Percentiles rank a stretch among this genome's conserved stretches.
phyloP scores from a whole-genome alignment of 2,797 vertebrate species.

The Furcifer pardalis region DNA sequence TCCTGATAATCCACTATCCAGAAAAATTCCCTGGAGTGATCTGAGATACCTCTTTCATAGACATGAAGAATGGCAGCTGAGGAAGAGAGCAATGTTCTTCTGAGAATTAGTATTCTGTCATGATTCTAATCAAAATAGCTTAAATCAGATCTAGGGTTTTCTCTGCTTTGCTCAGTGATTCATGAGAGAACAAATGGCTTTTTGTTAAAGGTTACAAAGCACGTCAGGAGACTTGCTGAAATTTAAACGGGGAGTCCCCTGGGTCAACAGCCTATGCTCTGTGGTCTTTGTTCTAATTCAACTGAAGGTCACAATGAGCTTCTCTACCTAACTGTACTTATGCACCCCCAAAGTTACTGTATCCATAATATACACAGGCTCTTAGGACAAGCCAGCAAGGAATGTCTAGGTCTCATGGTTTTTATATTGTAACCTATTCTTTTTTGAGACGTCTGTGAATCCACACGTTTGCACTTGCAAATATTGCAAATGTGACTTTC shows the following conservation, averaged over 20 bases:
- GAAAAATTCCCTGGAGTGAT: not conserved
- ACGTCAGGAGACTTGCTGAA: not conserved
- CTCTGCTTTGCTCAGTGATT: not conserved
- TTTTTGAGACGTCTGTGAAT: no score
- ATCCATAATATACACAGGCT: not conserved
- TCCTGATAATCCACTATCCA: not conserved
- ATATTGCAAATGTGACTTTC: not conserved
- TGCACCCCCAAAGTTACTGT: not conserved
- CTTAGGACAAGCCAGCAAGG: fast-evolving
- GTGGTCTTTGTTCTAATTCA: not conserved
- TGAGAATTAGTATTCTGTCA: not conserved
- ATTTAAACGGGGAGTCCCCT: not conserved
- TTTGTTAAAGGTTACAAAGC: slow-evolving; percentile 4
- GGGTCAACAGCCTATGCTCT: not conserved
- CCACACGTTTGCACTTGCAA: no score
- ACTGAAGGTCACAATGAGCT: not conserved
- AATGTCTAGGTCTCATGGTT: not conserved
- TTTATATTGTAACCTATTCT: no score
- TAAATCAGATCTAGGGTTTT: slow-evolving; percentile 7
- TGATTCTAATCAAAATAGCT: not conserved
- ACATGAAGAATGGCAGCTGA: not conserved
- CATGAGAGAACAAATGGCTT: slow-evolving; percentile 6
- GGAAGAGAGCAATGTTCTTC: not conserved
- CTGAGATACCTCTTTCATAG: not conserved
- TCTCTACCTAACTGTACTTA: not conserved